Percentiles rank a stretch among this genome's conserved stretches.
These are phyloP conservation scores for Muschampia plurimacula DNA, from an alignment of 2,888 invertebrate species.

Conservation along the genomic window DNA sequence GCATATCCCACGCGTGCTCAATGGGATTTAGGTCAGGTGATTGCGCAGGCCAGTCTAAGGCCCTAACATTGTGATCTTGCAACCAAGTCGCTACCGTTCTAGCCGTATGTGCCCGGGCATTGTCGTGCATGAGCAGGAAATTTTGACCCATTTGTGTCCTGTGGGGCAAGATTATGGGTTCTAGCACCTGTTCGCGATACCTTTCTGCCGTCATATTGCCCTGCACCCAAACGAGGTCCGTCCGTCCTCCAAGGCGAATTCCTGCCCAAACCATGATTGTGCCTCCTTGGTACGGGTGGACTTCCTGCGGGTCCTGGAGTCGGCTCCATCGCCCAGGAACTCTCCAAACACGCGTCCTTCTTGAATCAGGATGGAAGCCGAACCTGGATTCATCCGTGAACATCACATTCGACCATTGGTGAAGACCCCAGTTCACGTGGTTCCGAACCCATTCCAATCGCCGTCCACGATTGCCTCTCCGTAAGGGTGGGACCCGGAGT, in stretches of 20 bases:
- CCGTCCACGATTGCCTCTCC: no score
- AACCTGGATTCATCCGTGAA: neutral
- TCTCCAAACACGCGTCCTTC: no score
- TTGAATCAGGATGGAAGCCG: no score
- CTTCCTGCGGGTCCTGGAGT: no score
- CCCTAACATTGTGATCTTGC: neutral
- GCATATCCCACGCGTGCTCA: no score
- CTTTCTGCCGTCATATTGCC: conserved; percentile 1
- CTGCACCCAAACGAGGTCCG: neutral
- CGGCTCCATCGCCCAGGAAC: no score
- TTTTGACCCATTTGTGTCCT: neutral
- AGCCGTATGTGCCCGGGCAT: neutral
- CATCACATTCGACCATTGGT: neutral
- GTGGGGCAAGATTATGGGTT: neutral
- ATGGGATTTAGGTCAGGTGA: no score
- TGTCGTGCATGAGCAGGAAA: neutral
- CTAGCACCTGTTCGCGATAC: neutral
- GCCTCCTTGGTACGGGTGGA: no score
- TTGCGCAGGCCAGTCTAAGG: no score
- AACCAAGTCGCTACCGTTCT: neutral
- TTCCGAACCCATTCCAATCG: neutral
- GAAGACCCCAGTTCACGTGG: neutral
- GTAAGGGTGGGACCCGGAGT: no score
- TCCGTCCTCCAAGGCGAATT: no score
- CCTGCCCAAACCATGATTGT: no score